Evolutionary conservation across 2,888 invertebrate genomes (phyloP).

Genomic region (Myopa tessellatipennis): DNA sequence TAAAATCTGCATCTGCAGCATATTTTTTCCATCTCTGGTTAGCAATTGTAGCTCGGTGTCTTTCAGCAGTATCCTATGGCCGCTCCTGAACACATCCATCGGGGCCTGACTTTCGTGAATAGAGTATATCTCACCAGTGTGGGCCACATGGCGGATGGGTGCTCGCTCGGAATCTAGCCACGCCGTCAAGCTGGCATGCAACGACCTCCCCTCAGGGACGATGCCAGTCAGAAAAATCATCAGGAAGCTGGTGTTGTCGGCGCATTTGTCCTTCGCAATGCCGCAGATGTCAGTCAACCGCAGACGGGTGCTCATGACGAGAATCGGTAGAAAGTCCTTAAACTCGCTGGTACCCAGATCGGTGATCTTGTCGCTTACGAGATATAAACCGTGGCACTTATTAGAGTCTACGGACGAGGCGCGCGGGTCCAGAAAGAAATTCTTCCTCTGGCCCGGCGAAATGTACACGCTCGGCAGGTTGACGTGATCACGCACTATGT

Average conservation of each 20-base stretch:
- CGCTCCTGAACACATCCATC: conserved; percentile 52
- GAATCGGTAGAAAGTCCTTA: conserved; percentile 57
- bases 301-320: conserved; percentile 60
- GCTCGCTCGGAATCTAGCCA: conserved; percentile 52
- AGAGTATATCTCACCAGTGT: conserved; percentile 58
- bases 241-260: conserved; percentile 47
- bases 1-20: conserved; percentile 55
- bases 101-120: conserved; percentile 53
- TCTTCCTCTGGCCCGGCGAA: conserved; percentile 53
- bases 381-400: conserved; percentile 58
- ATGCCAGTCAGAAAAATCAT: conserved; percentile 62
- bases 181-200: conserved; percentile 55
- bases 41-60: conserved; percentile 51
- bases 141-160: conserved; percentile 54
- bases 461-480: conserved; percentile 59
- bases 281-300: conserved; percentile 48
- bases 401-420: conserved; percentile 48
- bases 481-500: conserved; percentile 57
- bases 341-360: conserved; percentile 53
- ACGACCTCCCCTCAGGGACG: conserved; percentile 51
- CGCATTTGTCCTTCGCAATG: neutral
- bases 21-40: conserved; percentile 54
- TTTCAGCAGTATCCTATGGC: conserved; percentile 54
- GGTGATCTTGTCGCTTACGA: conserved; percentile 57
- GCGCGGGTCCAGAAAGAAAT: conserved; percentile 59